Evolutionary conservation across 1,140 invertebrate genomes (phyloP).

Genomic region (Drosophila equinoxialis): DNA sequence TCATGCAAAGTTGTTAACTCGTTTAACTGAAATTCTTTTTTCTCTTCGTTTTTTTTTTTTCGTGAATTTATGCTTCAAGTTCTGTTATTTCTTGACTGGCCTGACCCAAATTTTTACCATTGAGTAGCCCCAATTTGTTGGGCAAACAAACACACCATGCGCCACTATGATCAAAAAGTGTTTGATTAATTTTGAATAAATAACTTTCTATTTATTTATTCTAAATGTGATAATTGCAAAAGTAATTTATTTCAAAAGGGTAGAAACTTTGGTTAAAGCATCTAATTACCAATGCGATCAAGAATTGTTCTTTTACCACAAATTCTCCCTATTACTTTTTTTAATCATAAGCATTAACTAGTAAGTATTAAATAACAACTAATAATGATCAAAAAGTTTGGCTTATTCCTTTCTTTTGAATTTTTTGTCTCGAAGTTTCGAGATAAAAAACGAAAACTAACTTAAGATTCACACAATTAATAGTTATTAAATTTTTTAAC

Average conservation of each 20-base stretch:
- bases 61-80: conserved; percentile 57
- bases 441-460: no score
- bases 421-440: no score
- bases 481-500: no score
- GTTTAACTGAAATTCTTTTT: conserved; percentile 60
- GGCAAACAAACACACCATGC: conserved; percentile 48
- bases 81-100: conserved; percentile 70
- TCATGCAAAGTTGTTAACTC: conserved; percentile 80
- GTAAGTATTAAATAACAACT: no score
- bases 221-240: neutral
- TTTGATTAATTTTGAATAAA: conserved; percentile 52
- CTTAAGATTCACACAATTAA: no score
- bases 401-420: no score
- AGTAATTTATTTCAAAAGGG: neutral
- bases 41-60: conserved; percentile 23
- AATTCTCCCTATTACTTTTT: no score
- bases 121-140: conserved; percentile 54
- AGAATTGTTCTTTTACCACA: no score
- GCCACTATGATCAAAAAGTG: conserved; percentile 30
- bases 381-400: no score
- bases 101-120: conserved; percentile 70
- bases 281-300: neutral
- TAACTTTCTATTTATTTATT: conserved; percentile 32
- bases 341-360: no score
- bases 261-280: neutral